These are phyloP conservation scores for Zenarchopterus dispar DNA, from an alignment of 2,797 vertebrate genomes.

Conservation along the genomic window DNA sequence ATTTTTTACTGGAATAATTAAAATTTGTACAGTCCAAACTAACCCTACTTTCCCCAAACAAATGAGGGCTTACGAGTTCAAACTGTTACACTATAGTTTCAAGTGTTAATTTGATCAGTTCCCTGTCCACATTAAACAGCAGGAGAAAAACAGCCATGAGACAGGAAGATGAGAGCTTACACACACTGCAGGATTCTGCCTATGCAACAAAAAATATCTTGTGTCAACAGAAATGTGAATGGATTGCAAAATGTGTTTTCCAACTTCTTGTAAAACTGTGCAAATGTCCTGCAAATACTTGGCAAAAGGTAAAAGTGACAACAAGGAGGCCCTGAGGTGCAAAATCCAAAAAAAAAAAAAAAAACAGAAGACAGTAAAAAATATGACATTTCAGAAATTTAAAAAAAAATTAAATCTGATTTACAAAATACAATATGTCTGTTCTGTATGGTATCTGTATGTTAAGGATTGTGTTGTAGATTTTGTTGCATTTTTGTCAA, in stretches of 20 bases:
- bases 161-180: neutral
- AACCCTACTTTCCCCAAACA: neutral
- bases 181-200: neutral
- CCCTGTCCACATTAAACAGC: neutral
- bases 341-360: no score
- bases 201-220: no score
- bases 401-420: neutral
- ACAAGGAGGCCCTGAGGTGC: no score
- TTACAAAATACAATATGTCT: neutral
- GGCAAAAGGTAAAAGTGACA: neutral
- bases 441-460: neutral
- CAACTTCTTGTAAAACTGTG: neutral
- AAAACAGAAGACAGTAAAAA: neutral
- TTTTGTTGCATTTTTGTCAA: neutral
- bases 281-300: neutral
- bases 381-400: no score
- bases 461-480: neutral
- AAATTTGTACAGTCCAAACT: neutral
- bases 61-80: neutral
- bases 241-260: slow-evolving; percentile 11
- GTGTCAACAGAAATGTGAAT: slow-evolving; percentile 4
- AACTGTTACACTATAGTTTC: neutral
- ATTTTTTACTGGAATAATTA: no score
- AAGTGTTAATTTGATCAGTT: slow-evolving; percentile 1
- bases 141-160: no score